These are phyloP conservation scores for Drosophila subsilvestris DNA, from an alignment of 2,888 invertebrate species.

Conservation along the genomic window DNA sequence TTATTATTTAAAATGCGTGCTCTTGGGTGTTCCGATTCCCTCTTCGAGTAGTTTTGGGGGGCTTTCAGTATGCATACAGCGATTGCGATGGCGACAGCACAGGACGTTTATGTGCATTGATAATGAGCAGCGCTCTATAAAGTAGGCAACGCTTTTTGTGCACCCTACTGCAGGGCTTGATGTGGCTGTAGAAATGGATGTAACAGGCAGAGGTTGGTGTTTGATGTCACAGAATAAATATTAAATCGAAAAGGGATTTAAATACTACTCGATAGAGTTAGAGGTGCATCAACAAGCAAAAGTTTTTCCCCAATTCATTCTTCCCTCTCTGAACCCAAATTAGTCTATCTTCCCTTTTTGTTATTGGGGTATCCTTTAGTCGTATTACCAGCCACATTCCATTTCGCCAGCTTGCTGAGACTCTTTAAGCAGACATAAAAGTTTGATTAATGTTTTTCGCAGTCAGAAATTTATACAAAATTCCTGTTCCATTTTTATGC, in stretches of 20 bases:
- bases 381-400: not conserved
- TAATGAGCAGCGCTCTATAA: conserved; percentile 56
- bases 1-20: conserved; percentile 61
- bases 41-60: conserved; percentile 47
- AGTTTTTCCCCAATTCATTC: too few species aligned
- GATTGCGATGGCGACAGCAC: not conserved
- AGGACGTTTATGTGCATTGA: conserved; percentile 60
- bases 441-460: conserved; percentile 65
- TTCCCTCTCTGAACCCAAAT: too few species aligned
- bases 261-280: not conserved
- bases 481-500: conserved; percentile 32
- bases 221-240: not conserved
- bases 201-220: not conserved
- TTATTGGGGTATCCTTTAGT: not conserved
- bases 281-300: too few species aligned
- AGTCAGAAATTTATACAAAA: conserved; percentile 22
- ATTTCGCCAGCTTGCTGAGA: not conserved
- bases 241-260: not conserved
- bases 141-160: conserved; percentile 61
- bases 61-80: conserved; percentile 44
- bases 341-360: too few species aligned
- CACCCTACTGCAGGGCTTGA: not conserved
- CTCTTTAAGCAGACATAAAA: conserved; percentile 64
- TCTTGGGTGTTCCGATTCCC: conserved; percentile 24
- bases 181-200: not conserved